These are phyloP conservation scores for Haplochromis burtoni DNA, from an alignment of 2,113 vertebrate genomes.

Conservation along the genomic window DNA sequence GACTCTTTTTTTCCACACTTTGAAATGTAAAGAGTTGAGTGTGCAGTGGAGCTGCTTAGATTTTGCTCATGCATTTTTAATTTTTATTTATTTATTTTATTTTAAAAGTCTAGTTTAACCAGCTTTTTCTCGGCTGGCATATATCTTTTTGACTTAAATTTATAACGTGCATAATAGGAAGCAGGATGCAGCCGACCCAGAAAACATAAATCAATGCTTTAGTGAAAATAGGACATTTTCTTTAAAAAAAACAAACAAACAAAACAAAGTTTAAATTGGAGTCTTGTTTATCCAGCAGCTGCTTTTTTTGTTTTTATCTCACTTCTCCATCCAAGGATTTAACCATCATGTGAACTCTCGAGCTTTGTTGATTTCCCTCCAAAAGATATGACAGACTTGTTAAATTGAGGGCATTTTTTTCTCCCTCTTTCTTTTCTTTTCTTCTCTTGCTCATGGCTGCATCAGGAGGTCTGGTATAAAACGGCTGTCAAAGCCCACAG, in stretches of 20 bases:
- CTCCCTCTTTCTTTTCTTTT: not conserved
- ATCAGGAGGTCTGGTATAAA: slow-evolving; percentile 61
- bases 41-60: not conserved
- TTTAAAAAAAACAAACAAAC: not conserved
- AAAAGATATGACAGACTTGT: slow-evolving; percentile 5
- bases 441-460: slow-evolving; percentile 14
- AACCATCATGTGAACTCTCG: slow-evolving; percentile 1
- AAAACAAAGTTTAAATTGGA: not conserved
- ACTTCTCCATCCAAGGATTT: not conserved
- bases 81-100: not conserved
- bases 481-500: slow-evolving; percentile 66
- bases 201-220: slow-evolving; percentile 34
- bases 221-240: slow-evolving; percentile 5
- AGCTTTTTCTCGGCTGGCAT: not conserved
- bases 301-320: not conserved
- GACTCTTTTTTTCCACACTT: not conserved
- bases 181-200: slow-evolving; percentile 19
- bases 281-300: not conserved
- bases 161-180: not conserved
- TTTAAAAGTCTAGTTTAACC: not conserved
- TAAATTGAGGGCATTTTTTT: not conserved
- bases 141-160: not conserved
- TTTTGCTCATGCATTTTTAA: not conserved
- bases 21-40: not conserved
- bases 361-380: slow-evolving; percentile 1